These are phyloP conservation scores for Silurus aristotelis DNA, from an alignment of 2,797 vertebrate genomes.

Conservation along the genomic window DNA sequence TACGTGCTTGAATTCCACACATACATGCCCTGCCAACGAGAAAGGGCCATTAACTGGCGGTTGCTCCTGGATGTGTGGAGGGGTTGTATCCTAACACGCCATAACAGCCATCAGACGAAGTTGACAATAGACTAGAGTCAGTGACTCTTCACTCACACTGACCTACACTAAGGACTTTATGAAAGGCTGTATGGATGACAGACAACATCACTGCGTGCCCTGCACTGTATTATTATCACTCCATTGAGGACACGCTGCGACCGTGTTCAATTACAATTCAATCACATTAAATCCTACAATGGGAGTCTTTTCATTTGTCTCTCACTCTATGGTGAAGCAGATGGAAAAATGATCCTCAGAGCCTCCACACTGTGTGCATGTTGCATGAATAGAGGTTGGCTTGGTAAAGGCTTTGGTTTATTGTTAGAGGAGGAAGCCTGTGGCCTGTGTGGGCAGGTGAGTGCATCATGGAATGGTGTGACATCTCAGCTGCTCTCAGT, in stretches of 20 bases:
- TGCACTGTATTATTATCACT: conserved; percentile 37
- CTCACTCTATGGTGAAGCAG: conserved; percentile 18
- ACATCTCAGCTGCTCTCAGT: conserved; percentile 15
- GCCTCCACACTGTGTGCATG: conserved; percentile 3
- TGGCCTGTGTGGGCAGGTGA: conserved; percentile 34
- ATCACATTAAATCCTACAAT: conserved; percentile 45
- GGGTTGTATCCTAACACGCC: conserved; percentile 19
- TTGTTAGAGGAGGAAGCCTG: conserved; percentile 36
- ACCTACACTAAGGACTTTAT: conserved; percentile 19
- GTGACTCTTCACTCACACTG: conserved; percentile 16
- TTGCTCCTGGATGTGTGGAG: conserved; percentile 27
- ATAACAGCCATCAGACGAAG: conserved; percentile 31
- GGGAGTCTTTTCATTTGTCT: conserved; percentile 40
- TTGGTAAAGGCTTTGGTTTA: conserved; percentile 30
- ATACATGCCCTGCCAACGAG: conserved; percentile 37
- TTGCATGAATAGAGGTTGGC: conserved; percentile 44
- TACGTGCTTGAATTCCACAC: conserved; percentile 48
- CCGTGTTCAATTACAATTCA: conserved; percentile 34
- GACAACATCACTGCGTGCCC: conserved; percentile 19
- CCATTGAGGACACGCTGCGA: conserved; percentile 39
- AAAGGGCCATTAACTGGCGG: conserved; percentile 33
- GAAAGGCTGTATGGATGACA: conserved; percentile 5
- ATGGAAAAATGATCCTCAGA: conserved; percentile 40
- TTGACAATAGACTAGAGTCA: background rate
- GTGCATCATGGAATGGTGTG: conserved; percentile 9